Evolutionary conservation across 2,797 vertebrate species (phyloP).

Genomic region (Syngnathus acus): DNA sequence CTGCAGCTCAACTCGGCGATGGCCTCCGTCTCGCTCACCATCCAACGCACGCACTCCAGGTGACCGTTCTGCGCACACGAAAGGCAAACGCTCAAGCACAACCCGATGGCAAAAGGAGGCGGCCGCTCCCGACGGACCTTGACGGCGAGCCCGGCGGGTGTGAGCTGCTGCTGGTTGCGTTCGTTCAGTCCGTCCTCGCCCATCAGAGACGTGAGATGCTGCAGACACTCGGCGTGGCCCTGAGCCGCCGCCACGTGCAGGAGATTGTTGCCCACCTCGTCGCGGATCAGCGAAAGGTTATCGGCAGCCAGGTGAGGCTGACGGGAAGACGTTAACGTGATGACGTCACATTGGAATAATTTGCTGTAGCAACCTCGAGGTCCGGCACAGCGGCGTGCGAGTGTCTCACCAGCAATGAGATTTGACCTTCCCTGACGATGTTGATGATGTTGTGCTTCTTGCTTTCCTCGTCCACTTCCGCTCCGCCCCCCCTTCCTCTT

Average conservation of each 20-base stretch:
- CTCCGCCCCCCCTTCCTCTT: slow-evolving; percentile 41
- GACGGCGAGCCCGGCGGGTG: slow-evolving; percentile 90
- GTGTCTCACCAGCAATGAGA: slow-evolving; percentile 67
- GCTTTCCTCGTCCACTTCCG: slow-evolving; percentile 73
- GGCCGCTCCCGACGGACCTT: slow-evolving; percentile 69
- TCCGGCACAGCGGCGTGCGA: background rate
- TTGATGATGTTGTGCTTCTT: slow-evolving; percentile 93
- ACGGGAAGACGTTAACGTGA: background rate
- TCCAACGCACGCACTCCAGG: slow-evolving; percentile 93
- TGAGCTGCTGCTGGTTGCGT: slow-evolving; percentile 83
- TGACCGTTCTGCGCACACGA: slow-evolving; percentile 78
- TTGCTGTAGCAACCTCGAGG: too few relatives aligned
- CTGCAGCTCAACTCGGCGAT: slow-evolving; percentile 94
- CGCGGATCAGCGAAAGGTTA: slow-evolving; percentile 90
- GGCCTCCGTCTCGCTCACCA: slow-evolving; percentile 97
- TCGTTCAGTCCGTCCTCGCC: slow-evolving; percentile 93
- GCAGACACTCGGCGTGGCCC: slow-evolving; percentile 89
- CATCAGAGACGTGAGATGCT: slow-evolving; percentile 96
- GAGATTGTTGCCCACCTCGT: slow-evolving; percentile 88
- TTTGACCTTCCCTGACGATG: slow-evolving; percentile 92
- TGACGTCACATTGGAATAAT: background rate
- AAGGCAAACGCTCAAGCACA: too few relatives aligned
- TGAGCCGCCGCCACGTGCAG: slow-evolving; percentile 85
- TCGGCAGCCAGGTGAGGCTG: slow-evolving; percentile 93
- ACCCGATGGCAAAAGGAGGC: background rate